Evolutionary conservation across 1,140 invertebrate species (phyloP), one percentile per base, ranked within the genome.

Genomic region (Vanessa atalanta): DNA sequence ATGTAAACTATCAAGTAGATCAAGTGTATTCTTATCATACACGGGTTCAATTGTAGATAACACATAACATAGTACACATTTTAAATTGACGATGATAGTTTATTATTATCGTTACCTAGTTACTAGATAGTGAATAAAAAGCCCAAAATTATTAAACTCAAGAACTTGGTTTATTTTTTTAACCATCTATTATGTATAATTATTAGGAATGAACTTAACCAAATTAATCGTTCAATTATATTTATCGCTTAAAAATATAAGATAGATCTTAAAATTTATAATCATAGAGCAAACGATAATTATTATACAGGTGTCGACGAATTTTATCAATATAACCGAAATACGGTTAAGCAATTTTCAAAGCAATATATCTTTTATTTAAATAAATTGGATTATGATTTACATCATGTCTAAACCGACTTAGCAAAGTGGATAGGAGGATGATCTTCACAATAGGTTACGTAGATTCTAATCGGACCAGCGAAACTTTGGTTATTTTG

Each of bases 11-110:
- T 65, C 50, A 50, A 73, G 26, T 73, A 57, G 65, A 66, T 66
- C 71, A 73, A 73, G 71, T 73, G 69, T 71, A 57, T 26, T 50
- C 64, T 66, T 73, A 73, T 73, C 71, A 51, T 51, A 37, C 43
- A 48, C 43, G 47, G 16, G 13, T 61, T 61, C 31, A 66, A 50
- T 7, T 31, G 11, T 31, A 50, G 65, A 66, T 66, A 66, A 51
- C 47, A 9, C 47, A 14, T 66, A 65, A 9, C 47, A 14, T 66
- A 65, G 63, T 61, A 31, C 12, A 31, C 57, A 37, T 61, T 61
- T 31, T 26, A 57, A 9, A 37, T 14, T 2, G 26, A 57, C 53
- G 53, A 61, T 37, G 2, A 15, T 8, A 15, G 57, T 15, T 14
- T 12, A 61, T 16, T 61, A 14, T 61, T 61, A 61, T 61, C 26